Evolutionary conservation across 2,888 invertebrate species (phyloP), one percentile per base, ranked within the genome.

Genomic region (Patella ulyssiponensis): DNA sequence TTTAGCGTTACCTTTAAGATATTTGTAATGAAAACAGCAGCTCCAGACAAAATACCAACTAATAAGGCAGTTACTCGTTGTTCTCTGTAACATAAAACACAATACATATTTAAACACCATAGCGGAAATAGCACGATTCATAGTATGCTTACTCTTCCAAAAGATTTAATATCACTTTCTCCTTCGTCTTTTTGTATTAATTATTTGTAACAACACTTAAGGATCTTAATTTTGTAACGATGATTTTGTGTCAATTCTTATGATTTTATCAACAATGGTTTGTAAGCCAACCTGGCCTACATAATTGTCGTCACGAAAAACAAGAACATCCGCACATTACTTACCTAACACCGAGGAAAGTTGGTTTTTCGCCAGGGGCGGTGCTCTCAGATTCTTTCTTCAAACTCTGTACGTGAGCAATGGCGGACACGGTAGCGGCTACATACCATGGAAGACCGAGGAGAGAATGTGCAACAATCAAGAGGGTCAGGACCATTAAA

Each of bases 281-380:
- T 44, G 44, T 44, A 44, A 9, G 44, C 7, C 44, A 44, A 44
- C 44, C 44, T 7, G 7, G 44, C 44, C 7, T 44, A 7, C 44
- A 9, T 44, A 9, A 44, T 44, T 5, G 33, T 44, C 9, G 44
- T 44, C 9, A 44, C 7, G 1, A 44, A 9, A 44, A 44, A 44
- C 7, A 4, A 33, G 33, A 33, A 33, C 33, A 27, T 0, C n/a
- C 17, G 1, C 33, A 56, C 20, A 3, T 15, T 51, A 95, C 98
- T 89, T 97, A 98, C 89, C 91, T 89, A 51, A 98, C 97, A 77
- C 99, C 98, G 82, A 98, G 93, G 92, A 99, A 99, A 90, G 96
- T 96, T 1, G 98, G 98, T 88, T 97, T 97, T 91, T 99, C 99
- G 80, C 99, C 98, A 0, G 99, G 99, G 1, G 98, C 99, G 17